A percentile compares a stretch with the other conserved stretches of the same genome.
phyloP scores from a whole-genome alignment of 2,888 invertebrate genomes.

The Graphium colonna region DNA sequence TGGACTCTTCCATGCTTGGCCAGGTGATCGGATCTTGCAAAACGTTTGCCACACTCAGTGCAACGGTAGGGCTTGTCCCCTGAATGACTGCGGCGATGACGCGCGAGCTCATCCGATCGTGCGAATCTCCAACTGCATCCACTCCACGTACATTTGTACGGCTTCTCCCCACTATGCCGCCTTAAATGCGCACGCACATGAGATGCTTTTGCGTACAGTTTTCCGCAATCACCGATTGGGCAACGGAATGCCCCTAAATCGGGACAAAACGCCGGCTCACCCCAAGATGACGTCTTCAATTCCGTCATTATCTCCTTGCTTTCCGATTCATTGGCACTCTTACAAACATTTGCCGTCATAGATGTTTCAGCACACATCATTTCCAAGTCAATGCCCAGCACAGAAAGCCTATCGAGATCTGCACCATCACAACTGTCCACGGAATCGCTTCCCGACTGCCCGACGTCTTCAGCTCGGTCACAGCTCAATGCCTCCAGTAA shows the following conservation, averaged over 20 bases:
- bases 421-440: constrained; percentile 43
- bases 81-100: constrained; percentile 96
- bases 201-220: constrained; percentile 93
- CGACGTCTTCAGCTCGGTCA: constrained; percentile 53
- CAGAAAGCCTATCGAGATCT: constrained; percentile 36
- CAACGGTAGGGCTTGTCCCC: constrained; percentile 97
- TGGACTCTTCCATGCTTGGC: constrained; percentile 95
- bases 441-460: constrained; percentile 45
- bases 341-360: constrained; percentile 39
- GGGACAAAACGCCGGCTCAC: constrained; percentile 64
- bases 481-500: constrained; percentile 57
- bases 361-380: constrained; percentile 47
- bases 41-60: constrained; percentile 91
- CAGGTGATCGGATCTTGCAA: constrained; percentile 95
- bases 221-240: constrained; percentile 85
- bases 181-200: constrained; percentile 93
- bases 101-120: constrained; percentile 94
- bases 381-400: constrained; percentile 41
- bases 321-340: constrained; percentile 22
- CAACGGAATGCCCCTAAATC: constrained; percentile 83
- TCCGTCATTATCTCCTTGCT: constrained; percentile 34
- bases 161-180: constrained; percentile 91
- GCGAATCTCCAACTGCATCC: constrained; percentile 96
- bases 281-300: constrained; percentile 51
- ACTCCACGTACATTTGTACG: constrained; percentile 86